Evolutionary conservation across 92 coral and sea anemone species (phyloP), one percentile per base, ranked within the genome.

Genomic region (Montipora capitata): DNA sequence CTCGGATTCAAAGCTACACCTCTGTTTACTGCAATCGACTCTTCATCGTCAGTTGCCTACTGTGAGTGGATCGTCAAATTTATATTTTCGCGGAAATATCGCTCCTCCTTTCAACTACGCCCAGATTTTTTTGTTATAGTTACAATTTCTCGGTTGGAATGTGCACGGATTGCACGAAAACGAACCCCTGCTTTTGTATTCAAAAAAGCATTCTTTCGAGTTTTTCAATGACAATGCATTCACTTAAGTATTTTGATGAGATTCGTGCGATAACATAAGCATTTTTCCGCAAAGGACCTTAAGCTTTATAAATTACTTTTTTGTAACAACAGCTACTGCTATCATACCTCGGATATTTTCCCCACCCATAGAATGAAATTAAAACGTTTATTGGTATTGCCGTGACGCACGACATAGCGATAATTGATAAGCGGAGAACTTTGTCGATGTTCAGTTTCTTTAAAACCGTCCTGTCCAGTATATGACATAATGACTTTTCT

Each of bases 11-110:
- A 41, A 35, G 17, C 64, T 14, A 39, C 16, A 15, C 51, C 15
- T 81, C 85, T 81, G 85, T 54, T 81, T 81, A 81, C 39, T 81
- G 77, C 68, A 81, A 81, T 27, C n/a, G 16, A 68, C 51, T 80
- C 64, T 68, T 67, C 52, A 15, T 45, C 66, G 49, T 51, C 51
- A 10, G 59, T 5, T 68, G 68, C 77, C 39, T 48, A 68, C 68
- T 16, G 85, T 72, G 67, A 52, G 27, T 57, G 57, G 67, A 14
- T 58, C 72, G 15, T 67, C 42, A 14, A 13, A 57, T 49, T 7
- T 44, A 48, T 51, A 51, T 39, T 38, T 8, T 48, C 41, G 9
- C 85, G 85, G 85, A 69, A 81, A 68, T 68, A 68, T 49, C 85
- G 67, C 15, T 81, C 68, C 68, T 51, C 74, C 51, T 4, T 64